Evolutionary conservation across 1,140 invertebrate genomes (phyloP), one percentile per base, ranked within the genome.

Genomic region (fruit fly (Drosophila melanogaster)): DNA sequence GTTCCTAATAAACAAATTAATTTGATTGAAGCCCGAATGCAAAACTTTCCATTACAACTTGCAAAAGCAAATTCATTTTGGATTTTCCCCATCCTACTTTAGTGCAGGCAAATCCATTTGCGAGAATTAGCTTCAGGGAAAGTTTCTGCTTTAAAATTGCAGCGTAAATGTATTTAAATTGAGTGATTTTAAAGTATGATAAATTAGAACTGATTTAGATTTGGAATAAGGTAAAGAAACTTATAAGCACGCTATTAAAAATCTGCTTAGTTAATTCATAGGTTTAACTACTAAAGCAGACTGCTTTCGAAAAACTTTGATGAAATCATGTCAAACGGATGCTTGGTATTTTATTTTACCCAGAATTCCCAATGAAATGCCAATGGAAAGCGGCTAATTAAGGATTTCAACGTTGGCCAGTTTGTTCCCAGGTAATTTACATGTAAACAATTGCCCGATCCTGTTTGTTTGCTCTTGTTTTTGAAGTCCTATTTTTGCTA

Each of bases 391-490:
- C 66, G 35, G 50, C 51, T 70, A 70, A 70, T 70, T 70, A 70
- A 35, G 65, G 50, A 50, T 70, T 70, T 70, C 49, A 5, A 3
- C 24, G 35, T 41, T 69, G 22, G 47, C 47, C 26, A 43, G 62
- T 54, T 61, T 76, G 15, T 70, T 56, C 26, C 35, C 19, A 70
- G 79, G 60, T 84, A 84, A 84, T 79, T 84, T 79, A 72, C 76
- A 79, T 77, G 80, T 79, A 84, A 84, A 84, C 80, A 84, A 85
- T 79, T 85, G 65, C 59, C 61, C 59, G 57, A 79, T 72, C 38
- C 44, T 57, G 22, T 54, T 69, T 41, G 35, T 41, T 61, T 10
- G 17, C 26, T 41, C 1, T 56, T 19, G 7, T 40, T 47, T 15
- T 41, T 5, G 12, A 3, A 12, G 1, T 6, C 11, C 19, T 10